Percentiles rank a stretch among this genome's conserved stretches.
phyloP scores from a whole-genome alignment of 2,797 vertebrate genomes.

The Cyclopterus lumpus region DNA sequence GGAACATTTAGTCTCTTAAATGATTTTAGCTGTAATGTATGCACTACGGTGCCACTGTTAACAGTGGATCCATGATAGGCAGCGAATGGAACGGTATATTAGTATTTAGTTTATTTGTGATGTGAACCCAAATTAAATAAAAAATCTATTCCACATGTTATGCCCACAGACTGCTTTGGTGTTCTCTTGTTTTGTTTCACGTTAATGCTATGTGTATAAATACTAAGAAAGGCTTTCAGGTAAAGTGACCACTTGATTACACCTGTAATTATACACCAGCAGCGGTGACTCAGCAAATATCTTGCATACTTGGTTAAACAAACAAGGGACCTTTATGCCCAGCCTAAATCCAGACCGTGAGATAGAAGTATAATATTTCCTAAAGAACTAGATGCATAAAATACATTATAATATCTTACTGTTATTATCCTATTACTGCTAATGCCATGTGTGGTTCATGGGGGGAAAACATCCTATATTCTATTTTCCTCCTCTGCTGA shows the following conservation, averaged over 20 bases:
- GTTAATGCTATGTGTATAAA: neutral
- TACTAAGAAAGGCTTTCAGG: neutral
- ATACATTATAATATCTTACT: neutral
- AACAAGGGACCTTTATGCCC: neutral
- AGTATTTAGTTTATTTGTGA: constrained; percentile 4
- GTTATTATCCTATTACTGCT: neutral
- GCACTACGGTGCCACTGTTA: neutral
- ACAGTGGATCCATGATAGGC: neutral
- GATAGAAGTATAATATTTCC: neutral
- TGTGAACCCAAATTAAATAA: neutral
- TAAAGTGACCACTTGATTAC: constrained; percentile 1
- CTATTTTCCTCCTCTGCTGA: neutral
- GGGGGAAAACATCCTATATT: neutral
- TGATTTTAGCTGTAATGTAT: neutral
- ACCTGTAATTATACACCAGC: constrained; percentile 1
- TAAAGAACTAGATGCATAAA: neutral
- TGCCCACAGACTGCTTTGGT: neutral
- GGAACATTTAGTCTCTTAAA: constrained; percentile 11
- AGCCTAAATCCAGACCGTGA: neutral
- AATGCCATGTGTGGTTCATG: neutral
- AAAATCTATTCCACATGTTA: neutral
- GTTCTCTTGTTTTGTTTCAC: neutral
- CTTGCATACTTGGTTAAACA: constrained; percentile 1
- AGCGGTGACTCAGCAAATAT: constrained; percentile 14
- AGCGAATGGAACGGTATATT: constrained; percentile 12